These are phyloP conservation scores for Rhineura floridana DNA, from an alignment of 2,113 vertebrate genomes.

Conservation along the genomic window DNA sequence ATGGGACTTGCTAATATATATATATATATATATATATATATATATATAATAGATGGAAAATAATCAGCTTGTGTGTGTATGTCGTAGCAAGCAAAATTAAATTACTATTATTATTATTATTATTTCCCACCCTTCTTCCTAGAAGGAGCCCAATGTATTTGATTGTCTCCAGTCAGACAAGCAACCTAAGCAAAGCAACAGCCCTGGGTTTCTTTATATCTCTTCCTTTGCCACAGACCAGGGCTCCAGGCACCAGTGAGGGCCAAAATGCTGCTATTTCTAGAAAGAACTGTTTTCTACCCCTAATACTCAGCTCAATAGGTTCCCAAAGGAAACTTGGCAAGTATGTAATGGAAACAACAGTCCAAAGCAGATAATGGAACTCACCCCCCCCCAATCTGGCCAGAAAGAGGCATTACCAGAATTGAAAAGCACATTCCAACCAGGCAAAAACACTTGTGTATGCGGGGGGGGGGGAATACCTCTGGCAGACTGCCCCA, in stretches of 20 bases:
- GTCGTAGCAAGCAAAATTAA: no score
- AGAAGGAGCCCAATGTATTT: no score
- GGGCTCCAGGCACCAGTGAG: not conserved
- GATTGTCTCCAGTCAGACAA: not conserved
- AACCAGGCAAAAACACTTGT: no score
- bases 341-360: not conserved
- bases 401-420: no score
- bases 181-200: not conserved
- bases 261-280: not conserved
- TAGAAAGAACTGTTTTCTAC: not conserved
- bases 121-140: no score
- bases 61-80: not conserved
- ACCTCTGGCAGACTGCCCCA: no score
- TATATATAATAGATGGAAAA: not conserved
- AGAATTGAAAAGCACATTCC: no score
- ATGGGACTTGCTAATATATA: not conserved
- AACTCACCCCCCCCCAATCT: not conserved
- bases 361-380: not conserved
- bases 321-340: not conserved
- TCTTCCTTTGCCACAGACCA: not conserved
- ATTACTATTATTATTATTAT: no score
- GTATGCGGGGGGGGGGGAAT: no score
- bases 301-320: not conserved
- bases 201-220: not conserved
- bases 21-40: no score